Evolutionary conservation across 2,888 invertebrate species (phyloP), one percentile per base, ranked within the genome.

Genomic region (Gasteruption jaculator): DNA sequence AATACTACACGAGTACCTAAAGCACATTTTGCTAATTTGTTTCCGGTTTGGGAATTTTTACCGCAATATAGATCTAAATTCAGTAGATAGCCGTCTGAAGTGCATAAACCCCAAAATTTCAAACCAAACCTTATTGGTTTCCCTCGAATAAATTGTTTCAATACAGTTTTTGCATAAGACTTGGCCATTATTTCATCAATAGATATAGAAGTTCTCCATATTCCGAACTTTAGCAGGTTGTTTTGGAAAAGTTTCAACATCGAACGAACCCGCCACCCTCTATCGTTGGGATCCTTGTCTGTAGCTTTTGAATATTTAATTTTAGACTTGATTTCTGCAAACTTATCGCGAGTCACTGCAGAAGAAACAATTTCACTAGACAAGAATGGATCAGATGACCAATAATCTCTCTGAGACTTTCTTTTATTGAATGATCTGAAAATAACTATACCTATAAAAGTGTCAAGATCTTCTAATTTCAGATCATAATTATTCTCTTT

Each of bases 61-160:
- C n/a, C n/a, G n/a, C n/a, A n/a, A n/a, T n/a, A n/a, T n/a, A n/a
- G n/a, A n/a, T n/a, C n/a, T n/a, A n/a, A n/a, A n/a, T n/a, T n/a
- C n/a, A n/a, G n/a, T n/a, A n/a, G n/a, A n/a, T n/a, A n/a, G n/a
- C n/a, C n/a, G n/a, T n/a, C n/a, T n/a, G n/a, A 24, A 24, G 24
- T 24, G 24, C 24, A 24, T 24, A 24, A 24, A 24, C 24, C 24
- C 24, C 24, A 24, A 24, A 24, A 24, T 24, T 24, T 24, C 24
- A 24, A 24, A 24, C 24, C 24, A 24, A 24, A 24, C 24, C n/a
- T n/a, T n/a, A n/a, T n/a, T n/a, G n/a, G n/a, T n/a, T n/a, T n/a
- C n/a, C n/a, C n/a, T n/a, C n/a, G n/a, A n/a, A n/a, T n/a, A n/a
- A n/a, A n/a, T n/a, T n/a, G n/a, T n/a, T n/a, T n/a, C n/a, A n/a